phyloP scores from a whole-genome alignment of 2,888 invertebrate genomes.

The Dysmachus trigonus region DNA sequence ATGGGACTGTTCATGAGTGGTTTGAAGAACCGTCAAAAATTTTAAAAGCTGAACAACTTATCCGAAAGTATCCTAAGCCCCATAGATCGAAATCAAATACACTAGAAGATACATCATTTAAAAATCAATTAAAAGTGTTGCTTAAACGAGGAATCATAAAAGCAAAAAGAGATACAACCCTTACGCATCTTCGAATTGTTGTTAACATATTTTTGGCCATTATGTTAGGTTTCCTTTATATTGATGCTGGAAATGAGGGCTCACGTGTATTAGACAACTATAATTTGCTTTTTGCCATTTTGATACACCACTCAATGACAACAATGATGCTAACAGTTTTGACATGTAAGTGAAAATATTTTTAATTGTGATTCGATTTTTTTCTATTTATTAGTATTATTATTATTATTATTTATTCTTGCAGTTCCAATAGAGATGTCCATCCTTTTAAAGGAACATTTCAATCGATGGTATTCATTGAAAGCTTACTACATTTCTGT shows the following conservation, averaged over 20 bases:
- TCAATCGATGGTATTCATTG: conserved; percentile 88
- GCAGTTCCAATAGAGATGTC: conserved; percentile 78
- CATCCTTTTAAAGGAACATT: conserved; percentile 83
- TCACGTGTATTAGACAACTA: conserved; percentile 83
- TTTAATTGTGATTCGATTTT: neutral
- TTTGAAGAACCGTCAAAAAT: conserved; percentile 71
- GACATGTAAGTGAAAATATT: conserved; percentile 73
- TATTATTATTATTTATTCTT: neutral
- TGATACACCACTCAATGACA: conserved; percentile 93
- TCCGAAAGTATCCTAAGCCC: conserved; percentile 68
- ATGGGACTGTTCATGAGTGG: conserved; percentile 76
- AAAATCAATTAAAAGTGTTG: conserved; percentile 77
- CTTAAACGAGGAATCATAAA: conserved; percentile 78
- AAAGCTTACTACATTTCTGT: conserved; percentile 82
- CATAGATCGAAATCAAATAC: conserved; percentile 64
- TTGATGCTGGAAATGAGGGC: conserved; percentile 78
- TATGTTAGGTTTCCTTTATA: conserved; percentile 80
- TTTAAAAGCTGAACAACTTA: conserved; percentile 68
- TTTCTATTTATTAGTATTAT: too few species aligned
- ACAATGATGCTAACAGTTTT: conserved; percentile 90
- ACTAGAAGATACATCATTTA: conserved; percentile 75
- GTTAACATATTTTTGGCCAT: conserved; percentile 80
- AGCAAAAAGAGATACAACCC: conserved; percentile 78
- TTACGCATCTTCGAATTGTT: conserved; percentile 76
- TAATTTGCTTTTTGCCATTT: conserved; percentile 87